Evolutionary conservation across 2,797 vertebrate genomes (phyloP).

Genomic region (Lepidocolaptes lacrymiger): DNA sequence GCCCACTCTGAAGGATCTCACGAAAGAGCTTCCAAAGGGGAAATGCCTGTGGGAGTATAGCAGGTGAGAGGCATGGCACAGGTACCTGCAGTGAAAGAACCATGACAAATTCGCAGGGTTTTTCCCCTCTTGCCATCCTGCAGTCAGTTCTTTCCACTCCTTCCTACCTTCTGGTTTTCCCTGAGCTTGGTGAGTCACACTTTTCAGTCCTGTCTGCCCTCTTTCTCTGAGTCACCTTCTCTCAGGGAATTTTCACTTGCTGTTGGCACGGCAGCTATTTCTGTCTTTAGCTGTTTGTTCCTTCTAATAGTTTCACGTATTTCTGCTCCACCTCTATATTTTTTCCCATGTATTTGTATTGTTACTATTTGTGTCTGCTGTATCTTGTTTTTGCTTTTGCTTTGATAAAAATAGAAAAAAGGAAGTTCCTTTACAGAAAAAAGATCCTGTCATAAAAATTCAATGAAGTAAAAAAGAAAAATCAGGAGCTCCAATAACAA

Average conservation of each 20-base stretch:
- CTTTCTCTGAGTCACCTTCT: slow-evolving; percentile 32
- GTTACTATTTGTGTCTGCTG: neutral
- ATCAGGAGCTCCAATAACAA: neutral
- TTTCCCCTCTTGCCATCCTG: neutral
- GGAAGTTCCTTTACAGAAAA: neutral
- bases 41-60: accelerated
- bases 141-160: neutral
- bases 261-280: neutral
- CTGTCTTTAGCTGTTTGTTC: neutral
- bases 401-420: neutral
- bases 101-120: neutral
- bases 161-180: neutral
- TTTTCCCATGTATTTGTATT: neutral
- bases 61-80: neutral
- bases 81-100: neutral
- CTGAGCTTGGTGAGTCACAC: neutral
- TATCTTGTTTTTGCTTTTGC: neutral
- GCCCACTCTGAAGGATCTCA: neutral
- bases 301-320: neutral
- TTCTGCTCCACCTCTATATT: neutral
- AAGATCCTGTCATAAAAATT: neutral
- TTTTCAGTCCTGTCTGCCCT: neutral
- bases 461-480: neutral
- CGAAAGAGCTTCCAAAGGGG: neutral
- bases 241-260: neutral